Conservation (phyloP, 2,113 vertebrate species). For the Cathartes aura region DNA sequence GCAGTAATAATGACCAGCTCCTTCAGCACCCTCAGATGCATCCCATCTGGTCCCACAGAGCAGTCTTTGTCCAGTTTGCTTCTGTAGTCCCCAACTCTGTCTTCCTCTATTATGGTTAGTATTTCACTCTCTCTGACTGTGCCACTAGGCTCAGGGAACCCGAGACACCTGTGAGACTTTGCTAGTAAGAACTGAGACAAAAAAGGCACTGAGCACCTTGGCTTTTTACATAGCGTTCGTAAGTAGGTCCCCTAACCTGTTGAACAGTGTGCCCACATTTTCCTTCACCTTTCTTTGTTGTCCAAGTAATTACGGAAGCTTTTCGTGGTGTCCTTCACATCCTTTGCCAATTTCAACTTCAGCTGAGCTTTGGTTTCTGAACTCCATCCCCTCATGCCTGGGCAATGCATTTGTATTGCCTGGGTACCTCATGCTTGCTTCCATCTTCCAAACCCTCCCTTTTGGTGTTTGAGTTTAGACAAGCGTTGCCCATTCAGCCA, state of each 20-base stretch:
- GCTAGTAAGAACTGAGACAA: not conserved
- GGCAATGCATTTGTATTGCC: not conserved
- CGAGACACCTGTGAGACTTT: not conserved
- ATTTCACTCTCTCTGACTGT: not conserved
- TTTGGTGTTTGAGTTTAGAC: not conserved
- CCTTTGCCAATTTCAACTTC: not conserved
- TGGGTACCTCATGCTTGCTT: not conserved
- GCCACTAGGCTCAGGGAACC: not conserved
- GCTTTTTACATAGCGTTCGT: not conserved
- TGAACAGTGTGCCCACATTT: not conserved
- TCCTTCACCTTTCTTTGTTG: not conserved
- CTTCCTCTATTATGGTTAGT: not conserved
- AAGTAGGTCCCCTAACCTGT: not conserved
- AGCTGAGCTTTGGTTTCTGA: not conserved
- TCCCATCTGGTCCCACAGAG: not conserved
- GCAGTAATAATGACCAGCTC: not conserved
- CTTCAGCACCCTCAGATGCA: not conserved
- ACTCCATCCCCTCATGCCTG: not conserved
- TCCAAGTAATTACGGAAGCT: not conserved
- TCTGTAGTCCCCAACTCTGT: not conserved
- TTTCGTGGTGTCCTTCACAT: not conserved
- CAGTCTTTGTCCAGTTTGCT: not conserved
- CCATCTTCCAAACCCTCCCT: not conserved
- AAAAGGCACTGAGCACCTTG: not conserved
- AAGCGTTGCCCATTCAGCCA: not conserved